Base-by-base conservation (phyloP, 1,140 invertebrate genomes). In the Diachasmimorpha longicaudata region DNA sequence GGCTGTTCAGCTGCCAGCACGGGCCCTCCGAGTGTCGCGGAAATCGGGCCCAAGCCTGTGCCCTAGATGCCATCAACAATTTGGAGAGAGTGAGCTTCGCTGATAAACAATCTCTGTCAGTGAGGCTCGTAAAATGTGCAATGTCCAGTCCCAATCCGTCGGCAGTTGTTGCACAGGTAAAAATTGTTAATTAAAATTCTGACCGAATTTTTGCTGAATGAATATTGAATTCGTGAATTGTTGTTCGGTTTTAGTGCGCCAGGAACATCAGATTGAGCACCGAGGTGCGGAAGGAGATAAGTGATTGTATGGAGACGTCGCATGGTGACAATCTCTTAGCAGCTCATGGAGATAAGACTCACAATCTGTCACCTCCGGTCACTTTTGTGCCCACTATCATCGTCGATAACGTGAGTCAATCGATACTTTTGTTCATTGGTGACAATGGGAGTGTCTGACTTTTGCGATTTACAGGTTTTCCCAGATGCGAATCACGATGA, bases 1-100 rank as follows among this genome's bases (percentile, higher is more conserved):
- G 90, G 78, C 66, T 84, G 10, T 93, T 94, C 81, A 75, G 79
- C 19, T 95, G 94, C 77, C 93, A 94, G 83, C 93, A 94, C 79
- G 94, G 93, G 0, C 83, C 88, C 39, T 5, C 19, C 0, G 74
- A 76, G 42, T 76, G 74, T 46, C 4, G 19, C 10, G 74, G 74
- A 66, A 76, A 76, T 31, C 71, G 67, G 37, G 74, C 48, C 6
- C 74, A 76, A 36, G 74, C 74, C 4, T 76, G 74, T 76, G 74
- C 48, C 16, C 4, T 76, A 8, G 1, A 71, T 92, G 92, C 0
- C 1, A 76, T 76, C 14, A 10, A 13, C 0, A 52, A 52, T 16
- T 19, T 16, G 13, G 58, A 23, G n/a, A 11, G 0, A 9, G 19
- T 44, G 14, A 63, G 23, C 21, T 19, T 6, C 0, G 52, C 63